phyloP scores from a whole-genome alignment of 2,797 vertebrate species.

The Nothura maculosa region DNA sequence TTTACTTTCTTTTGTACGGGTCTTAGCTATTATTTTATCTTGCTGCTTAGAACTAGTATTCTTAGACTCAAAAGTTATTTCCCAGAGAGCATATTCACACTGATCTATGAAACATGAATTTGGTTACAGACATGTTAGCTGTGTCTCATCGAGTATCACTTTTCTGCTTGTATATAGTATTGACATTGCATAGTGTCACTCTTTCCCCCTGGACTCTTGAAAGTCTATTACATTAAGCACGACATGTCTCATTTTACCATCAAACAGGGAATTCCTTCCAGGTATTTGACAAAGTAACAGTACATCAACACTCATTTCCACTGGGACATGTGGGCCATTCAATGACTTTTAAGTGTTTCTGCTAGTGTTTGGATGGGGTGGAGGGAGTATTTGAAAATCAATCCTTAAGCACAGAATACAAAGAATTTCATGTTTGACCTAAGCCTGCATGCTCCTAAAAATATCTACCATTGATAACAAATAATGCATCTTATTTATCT shows the following conservation, averaged over 20 bases:
- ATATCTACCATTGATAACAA: neutral
- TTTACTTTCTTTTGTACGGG: neutral
- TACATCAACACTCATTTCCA: neutral
- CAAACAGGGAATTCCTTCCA: neutral
- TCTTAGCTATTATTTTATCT: neutral
- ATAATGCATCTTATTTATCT: neutral
- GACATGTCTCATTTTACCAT: neutral
- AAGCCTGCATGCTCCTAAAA: neutral
- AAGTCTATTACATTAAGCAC: neutral
- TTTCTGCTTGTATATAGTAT: neutral
- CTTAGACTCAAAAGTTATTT: neutral
- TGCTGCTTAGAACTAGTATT: neutral
- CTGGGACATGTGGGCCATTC: accelerated
- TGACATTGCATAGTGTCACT: neutral
- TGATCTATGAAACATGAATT: neutral
- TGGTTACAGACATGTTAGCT: neutral
- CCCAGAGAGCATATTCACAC: neutral
- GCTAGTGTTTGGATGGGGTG: accelerated
- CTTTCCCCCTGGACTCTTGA: neutral
- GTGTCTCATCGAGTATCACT: neutral
- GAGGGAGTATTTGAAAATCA: neutral
- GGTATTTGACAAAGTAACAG: neutral
- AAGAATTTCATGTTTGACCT: neutral
- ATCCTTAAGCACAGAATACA: neutral
- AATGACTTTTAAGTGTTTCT: neutral